Evolutionary conservation across 2,888 invertebrate genomes (phyloP), one percentile per base, ranked within the genome.

Genomic region (Odontomyia ornata): DNA sequence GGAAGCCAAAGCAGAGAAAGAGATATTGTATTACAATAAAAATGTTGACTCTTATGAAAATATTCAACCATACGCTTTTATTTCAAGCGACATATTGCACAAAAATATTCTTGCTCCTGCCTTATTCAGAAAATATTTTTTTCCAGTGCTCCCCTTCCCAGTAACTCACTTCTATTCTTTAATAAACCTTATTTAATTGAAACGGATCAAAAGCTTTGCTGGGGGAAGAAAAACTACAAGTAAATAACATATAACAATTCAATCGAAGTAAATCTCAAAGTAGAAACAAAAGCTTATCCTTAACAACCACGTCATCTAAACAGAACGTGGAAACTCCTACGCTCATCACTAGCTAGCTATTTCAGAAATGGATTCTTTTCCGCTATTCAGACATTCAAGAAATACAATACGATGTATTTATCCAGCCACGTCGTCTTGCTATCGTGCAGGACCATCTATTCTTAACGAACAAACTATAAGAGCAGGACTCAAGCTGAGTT

Each of bases 401-500:
- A 30, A 18, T 18, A 52, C 13, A 52, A 4, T 5, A 23, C 28
- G 27, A 25, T 5, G 13, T 67, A 18, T 3, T 43, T 67, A 36
- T 67, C 67, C 67, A n/a, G 23, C 23, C 21, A 46, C 28, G 52
- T n/a, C n/a, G n/a, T 18, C 52, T 18, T 15, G 52, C 15, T 15
- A 52, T 18, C 21, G 21, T 57, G 3, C 57, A 5, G 57, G 9
- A 18, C 21, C 57, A 57, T 9, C 23, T 23, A 69, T 46, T 69
- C 69, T 15, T 21, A 25, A 9, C 21, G 23, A 64, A 18, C 18
- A 64, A 30, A 5, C 25, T 25, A 25, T 2, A 21, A n/a, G n/a
- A 25, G 21, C 69, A 47, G 21, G 69, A 46, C 69, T 69, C 67
- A 25, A 23, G 46, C 25, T 47, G 43, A 13, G 21, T 46, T 36